Evolutionary conservation across 2,888 invertebrate species (phyloP).

Genomic region (Gerris lacustris): DNA sequence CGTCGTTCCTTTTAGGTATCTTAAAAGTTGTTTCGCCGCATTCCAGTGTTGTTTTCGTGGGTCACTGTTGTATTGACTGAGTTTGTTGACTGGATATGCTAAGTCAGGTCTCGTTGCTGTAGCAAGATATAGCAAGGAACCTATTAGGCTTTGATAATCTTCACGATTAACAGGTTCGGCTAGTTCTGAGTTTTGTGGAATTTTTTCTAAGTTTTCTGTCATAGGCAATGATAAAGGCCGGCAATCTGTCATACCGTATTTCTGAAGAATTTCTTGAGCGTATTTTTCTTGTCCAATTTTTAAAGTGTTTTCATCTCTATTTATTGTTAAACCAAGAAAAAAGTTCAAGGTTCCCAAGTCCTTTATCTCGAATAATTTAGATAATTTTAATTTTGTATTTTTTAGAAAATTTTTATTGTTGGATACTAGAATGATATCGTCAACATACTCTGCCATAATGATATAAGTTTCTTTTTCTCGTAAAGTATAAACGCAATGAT

Average conservation of each 20-base stretch:
- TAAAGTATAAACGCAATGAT: too few relatives aligned
- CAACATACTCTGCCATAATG: background rate
- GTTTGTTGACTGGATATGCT: background rate
- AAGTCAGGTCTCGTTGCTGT: background rate
- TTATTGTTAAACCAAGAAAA: background rate
- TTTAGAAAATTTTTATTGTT: background rate
- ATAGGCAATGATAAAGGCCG: background rate
- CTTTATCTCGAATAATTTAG: background rate
- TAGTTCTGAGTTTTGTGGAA: background rate
- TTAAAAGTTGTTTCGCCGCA: background rate
- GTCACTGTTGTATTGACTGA: background rate
- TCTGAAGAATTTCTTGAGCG: background rate
- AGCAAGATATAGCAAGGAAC: background rate
- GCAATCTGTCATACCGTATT: background rate
- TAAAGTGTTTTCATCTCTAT: background rate
- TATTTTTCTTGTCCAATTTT: background rate
- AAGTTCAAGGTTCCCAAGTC: background rate
- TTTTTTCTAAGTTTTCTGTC: background rate
- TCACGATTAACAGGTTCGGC: background rate
- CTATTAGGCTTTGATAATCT: background rate
- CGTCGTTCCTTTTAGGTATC: background rate
- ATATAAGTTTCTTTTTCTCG: background rate
- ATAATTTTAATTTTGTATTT: background rate
- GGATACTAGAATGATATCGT: background rate
- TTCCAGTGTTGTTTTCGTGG: background rate